phyloP scores from a whole-genome alignment of 1,140 invertebrate species.

The Ceratosolen fusciceps region DNA sequence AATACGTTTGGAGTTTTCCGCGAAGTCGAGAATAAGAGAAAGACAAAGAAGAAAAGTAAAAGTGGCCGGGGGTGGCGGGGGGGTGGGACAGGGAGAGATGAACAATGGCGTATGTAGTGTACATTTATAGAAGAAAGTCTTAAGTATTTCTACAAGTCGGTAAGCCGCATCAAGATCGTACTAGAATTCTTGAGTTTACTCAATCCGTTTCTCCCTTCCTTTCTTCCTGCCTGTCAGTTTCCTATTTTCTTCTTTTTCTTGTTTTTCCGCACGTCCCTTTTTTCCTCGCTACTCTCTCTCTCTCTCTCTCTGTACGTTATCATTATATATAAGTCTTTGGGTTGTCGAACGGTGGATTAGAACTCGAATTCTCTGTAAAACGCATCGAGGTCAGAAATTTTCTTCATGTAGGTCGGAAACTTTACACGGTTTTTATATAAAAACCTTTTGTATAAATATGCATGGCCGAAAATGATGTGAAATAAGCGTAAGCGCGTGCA shows the following conservation, averaged over 20 bases:
- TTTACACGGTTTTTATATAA: no score
- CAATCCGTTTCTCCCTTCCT: constrained; percentile 22
- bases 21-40: neutral
- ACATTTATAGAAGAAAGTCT: constrained; percentile 15
- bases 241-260: neutral
- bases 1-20: neutral
- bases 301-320: neutral
- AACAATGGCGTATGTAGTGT: neutral
- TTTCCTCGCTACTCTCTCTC: neutral
- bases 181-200: constrained; percentile 37
- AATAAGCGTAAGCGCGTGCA: no score
- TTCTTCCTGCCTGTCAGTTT: neutral
- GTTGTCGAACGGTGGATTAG: no score
- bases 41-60: neutral
- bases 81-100: neutral
- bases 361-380: no score
- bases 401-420: no score
- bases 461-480: no score
- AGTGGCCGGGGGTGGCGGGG: neutral
- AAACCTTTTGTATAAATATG: no score
- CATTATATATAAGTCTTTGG: no score
- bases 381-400: no score
- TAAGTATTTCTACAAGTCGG: constrained; percentile 42
- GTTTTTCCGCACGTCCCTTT: neutral
- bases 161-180: constrained; percentile 43